Evolutionary conservation across 2,113 vertebrate genomes (phyloP), one percentile per base, ranked within the genome.

Genomic region (Rhinolophus sinicus): DNA sequence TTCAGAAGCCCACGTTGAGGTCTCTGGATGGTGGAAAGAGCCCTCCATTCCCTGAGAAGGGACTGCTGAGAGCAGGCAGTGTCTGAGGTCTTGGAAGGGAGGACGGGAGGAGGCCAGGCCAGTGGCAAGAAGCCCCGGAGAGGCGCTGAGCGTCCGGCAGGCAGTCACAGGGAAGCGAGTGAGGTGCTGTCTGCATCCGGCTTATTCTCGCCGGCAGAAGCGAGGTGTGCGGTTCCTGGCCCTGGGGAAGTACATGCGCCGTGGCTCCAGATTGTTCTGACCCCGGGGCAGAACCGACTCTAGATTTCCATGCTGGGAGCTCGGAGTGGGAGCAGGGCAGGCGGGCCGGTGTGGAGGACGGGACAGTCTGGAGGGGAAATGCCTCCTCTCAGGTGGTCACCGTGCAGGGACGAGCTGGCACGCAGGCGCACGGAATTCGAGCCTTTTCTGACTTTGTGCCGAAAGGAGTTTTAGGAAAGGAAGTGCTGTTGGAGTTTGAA

Each of bases 351-450:
- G 5, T 28, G 9, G 75, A 13, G 60, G n/a, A 10, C 44, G 0
- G n/a, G 24, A 35, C 0, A 2, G 38, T 11, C 28, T 33, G 4
- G 8, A 13, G 28, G 19, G 69, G 22, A 21, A 3, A 1, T 8
- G 0, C 28, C n/a, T 8, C 65, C 16, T 28, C 19, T 7, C 52
- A 3, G 5, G 24, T 0, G 1, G 47, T 0, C 10, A 6, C 18
- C 15, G 8, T 8, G 13, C 5, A 0, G 6, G 56, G 44, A n/a
- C 60, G 40, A 3, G 18, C 9, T 11, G 26, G 50, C 0, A 0
- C 11, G 3, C 2, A 0, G 1, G 2, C 0, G 2, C 75, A 1
- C 19, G 3, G 47, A 44, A 6, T 3, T 16, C 0, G 15, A 10
- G 4, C 40, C 44, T 0, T 12, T 56, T 69, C 4, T 0, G 38